Conservation (phyloP, 1,140 invertebrate species). For the Sarcophaga bullata region DNA sequence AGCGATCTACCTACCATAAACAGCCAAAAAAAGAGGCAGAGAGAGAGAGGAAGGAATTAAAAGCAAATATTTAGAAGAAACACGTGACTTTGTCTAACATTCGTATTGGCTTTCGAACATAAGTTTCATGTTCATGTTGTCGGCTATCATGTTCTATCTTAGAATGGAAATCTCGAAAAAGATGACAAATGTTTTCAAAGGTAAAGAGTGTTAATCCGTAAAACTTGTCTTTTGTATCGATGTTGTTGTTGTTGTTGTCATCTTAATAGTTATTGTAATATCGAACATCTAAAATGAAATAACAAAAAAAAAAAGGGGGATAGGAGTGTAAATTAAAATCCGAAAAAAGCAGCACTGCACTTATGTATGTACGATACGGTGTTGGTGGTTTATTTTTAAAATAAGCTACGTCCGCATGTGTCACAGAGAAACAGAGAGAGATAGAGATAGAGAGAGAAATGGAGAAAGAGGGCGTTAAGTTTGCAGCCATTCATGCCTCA, state of each 20-base stretch:
- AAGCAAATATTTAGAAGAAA: neutral
- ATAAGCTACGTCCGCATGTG: neutral
- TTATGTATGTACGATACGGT: neutral
- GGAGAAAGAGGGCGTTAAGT: too few species aligned
- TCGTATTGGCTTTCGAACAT: constrained; percentile 3
- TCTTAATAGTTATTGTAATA: too few species aligned
- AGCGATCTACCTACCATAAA: neutral
- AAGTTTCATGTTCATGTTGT: neutral
- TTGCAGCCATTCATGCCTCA: too few species aligned
- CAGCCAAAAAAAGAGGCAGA: neutral
- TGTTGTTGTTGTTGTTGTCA: neutral
- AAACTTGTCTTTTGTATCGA: constrained; percentile 15
- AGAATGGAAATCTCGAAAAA: neutral
- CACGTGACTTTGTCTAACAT: constrained; percentile 28
- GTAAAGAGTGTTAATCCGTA: constrained; percentile 19
- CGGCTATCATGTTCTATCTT: neutral
- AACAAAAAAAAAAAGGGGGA: neutral
- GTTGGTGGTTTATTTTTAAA: constrained; percentile 3
- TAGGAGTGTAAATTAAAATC: neutral
- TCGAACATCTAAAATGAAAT: neutral
- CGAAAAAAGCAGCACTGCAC: neutral
- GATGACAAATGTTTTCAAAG: constrained; percentile 1
- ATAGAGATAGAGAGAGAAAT: too few species aligned
- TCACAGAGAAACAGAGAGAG: neutral
- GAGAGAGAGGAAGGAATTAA: neutral